These are phyloP conservation scores for Malaclemys terrapin DNA, from an alignment of 2,113 vertebrate genomes.

Conservation along the genomic window DNA sequence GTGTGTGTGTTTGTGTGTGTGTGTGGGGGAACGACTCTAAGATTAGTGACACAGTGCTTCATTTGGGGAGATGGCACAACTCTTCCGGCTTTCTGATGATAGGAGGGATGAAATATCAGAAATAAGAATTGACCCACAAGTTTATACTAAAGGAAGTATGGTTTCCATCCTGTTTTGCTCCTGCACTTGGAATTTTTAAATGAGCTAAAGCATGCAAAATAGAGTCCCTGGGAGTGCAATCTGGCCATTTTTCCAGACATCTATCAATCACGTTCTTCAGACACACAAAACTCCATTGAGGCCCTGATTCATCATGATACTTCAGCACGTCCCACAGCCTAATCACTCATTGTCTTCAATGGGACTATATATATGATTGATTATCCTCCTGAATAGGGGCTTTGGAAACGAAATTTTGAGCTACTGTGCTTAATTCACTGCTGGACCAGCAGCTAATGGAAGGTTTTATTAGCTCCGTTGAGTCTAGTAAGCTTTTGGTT, in stretches of 20 bases:
- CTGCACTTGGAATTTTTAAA: conserved; percentile 47
- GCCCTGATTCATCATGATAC: not conserved
- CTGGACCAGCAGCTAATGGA: not conserved
- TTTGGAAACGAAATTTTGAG: not conserved
- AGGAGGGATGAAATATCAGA: not conserved
- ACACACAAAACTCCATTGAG: not conserved
- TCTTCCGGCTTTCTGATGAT: not conserved
- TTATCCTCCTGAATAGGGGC: not conserved
- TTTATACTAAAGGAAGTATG: not conserved
- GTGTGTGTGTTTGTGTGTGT: conserved; percentile 43
- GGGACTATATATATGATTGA: not conserved
- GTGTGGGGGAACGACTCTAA: conserved; percentile 50
- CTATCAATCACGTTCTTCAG: not conserved
- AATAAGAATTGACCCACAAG: conserved; percentile 28
- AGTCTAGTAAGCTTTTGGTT: not conserved
- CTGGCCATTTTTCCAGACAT: conserved; percentile 23
- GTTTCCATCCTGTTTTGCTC: conserved; percentile 24
- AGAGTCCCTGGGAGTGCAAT: not conserved
- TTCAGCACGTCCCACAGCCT: not conserved
- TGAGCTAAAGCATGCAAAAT: not conserved
- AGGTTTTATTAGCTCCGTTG: not conserved
- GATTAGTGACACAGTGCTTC: conserved; percentile 3
- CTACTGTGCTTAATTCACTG: not conserved
- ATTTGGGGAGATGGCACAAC: conserved; percentile 40
- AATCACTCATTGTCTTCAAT: not conserved